A percentile compares a stretch with the other conserved stretches of the same genome.
phyloP scores from a whole-genome alignment of 2,797 vertebrate species.

The Myotis planiceps region DNA sequence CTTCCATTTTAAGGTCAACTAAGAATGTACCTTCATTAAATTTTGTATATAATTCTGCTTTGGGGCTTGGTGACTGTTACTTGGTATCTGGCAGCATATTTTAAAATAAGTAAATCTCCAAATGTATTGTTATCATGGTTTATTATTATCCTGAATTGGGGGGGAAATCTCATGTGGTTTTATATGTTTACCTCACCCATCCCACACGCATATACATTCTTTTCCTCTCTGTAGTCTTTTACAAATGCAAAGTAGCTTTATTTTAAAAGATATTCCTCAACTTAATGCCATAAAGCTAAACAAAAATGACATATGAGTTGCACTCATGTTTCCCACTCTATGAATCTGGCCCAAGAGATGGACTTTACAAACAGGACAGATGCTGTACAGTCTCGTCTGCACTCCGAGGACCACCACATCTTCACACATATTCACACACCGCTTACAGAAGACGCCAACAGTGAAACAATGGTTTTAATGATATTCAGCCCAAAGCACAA shows the following conservation, averaged over 20 bases:
- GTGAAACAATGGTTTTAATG: background rate
- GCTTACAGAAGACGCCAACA: background rate
- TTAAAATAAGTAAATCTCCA: constrained; percentile 70
- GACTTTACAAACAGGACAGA: background rate
- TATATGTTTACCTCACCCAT: background rate
- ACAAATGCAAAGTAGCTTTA: background rate
- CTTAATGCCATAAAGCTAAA: background rate
- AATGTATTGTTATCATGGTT: constrained; percentile 75
- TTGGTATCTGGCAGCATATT: constrained; percentile 71
- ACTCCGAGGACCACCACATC: background rate
- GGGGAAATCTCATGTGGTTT: constrained; percentile 36
- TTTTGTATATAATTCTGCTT: background rate
- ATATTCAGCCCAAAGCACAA: background rate
- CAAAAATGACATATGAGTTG: background rate
- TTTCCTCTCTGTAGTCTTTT: background rate
- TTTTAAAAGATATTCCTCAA: constrained; percentile 31
- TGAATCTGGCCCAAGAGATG: background rate
- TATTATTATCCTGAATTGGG: constrained; percentile 71
- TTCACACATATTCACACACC: background rate
- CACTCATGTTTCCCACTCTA: background rate
- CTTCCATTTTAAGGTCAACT: constrained; percentile 50
- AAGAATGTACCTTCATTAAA: constrained; percentile 53
- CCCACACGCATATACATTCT: background rate
- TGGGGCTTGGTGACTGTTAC: constrained; percentile 66
- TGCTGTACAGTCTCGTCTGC: too few species aligned